A percentile compares a stretch with the other conserved stretches of the same genome.
Conservation (phyloP, 1,140 invertebrate genomes). For the Cyclargus thomasi region DNA sequence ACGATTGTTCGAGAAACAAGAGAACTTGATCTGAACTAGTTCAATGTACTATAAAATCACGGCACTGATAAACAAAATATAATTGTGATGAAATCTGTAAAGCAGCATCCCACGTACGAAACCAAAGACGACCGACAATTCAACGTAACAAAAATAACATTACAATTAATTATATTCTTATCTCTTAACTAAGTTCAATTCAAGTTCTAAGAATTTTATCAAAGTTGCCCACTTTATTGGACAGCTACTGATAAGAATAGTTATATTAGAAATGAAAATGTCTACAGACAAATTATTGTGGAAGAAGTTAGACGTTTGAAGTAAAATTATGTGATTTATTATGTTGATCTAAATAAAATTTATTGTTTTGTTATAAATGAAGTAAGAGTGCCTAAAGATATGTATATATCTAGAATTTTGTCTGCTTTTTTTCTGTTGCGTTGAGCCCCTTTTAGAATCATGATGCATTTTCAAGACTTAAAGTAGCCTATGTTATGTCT, state of each 20-base stretch:
- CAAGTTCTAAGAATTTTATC: neutral
- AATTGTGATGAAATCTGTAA: neutral
- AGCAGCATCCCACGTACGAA: neutral
- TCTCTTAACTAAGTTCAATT: neutral
- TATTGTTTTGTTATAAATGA: neutral
- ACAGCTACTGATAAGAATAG: neutral
- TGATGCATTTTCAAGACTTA: too few species aligned
- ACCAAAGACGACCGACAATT: neutral
- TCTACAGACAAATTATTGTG: neutral
- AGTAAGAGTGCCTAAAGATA: too few species aligned
- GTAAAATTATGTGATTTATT: neutral
- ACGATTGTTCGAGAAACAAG: too few species aligned
- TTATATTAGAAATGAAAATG: neutral
- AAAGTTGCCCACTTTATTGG: neutral
- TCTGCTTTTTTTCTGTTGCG: too few species aligned
- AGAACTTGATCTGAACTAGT: too few species aligned
- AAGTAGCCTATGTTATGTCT: too few species aligned
- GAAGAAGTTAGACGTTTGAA: neutral
- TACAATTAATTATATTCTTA: slow-evolving; percentile 1
- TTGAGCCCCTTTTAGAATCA: too few species aligned
- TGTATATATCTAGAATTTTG: too few species aligned
- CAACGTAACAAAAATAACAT: neutral
- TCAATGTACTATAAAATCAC: too few species aligned
- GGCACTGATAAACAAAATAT: too few species aligned
- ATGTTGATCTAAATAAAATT: neutral